Evolutionary conservation across 1,140 invertebrate species (phyloP).

Genomic region (Drosophila arawakana): DNA sequence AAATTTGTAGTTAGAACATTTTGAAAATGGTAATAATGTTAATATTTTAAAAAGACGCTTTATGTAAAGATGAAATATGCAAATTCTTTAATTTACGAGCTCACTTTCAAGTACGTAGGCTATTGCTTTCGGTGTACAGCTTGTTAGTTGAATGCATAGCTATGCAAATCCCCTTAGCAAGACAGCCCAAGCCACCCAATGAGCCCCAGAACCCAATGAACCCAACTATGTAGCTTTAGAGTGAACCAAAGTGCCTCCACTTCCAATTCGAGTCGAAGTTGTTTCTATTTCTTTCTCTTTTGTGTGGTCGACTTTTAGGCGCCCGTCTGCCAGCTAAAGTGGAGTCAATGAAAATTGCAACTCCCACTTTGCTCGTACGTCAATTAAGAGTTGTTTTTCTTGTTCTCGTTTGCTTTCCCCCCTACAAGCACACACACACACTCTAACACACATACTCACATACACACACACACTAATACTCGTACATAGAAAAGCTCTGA

Average conservation of each 20-base stretch:
- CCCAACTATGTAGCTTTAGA: not conserved
- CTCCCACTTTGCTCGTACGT: slow-evolving; percentile 84
- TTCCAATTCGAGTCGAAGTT: slow-evolving; percentile 6
- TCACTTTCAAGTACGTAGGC: too few relatives aligned
- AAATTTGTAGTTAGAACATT: too few relatives aligned
- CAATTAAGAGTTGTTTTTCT: slow-evolving; percentile 74
- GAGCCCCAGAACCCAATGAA: not conserved
- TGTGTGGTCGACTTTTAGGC: slow-evolving; percentile 49
- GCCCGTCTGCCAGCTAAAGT: slow-evolving; percentile 69
- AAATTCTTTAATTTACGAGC: too few relatives aligned
- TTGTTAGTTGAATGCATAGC: slow-evolving; percentile 4
- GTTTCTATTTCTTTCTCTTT: slow-evolving; percentile 6
- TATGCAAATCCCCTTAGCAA: slow-evolving; percentile 11
- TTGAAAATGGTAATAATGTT: too few relatives aligned
- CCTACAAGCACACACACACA: slow-evolving; percentile 19
- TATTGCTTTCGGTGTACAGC: too few relatives aligned
- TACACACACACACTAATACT: slow-evolving; percentile 23
- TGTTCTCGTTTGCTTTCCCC: slow-evolving; percentile 19
- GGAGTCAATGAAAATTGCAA: slow-evolving; percentile 84
- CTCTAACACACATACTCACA: slow-evolving; percentile 3
- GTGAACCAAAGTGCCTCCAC: slow-evolving; percentile 24
- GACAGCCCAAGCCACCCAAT: not conserved
- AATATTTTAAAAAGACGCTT: too few relatives aligned
- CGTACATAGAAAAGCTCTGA: slow-evolving; percentile 36
- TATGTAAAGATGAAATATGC: too few relatives aligned